A percentile compares a stretch with the other conserved stretches of the same genome.
These are phyloP conservation scores for Molothrus ater DNA, from an alignment of 2,797 vertebrate genomes.

Conservation along the genomic window DNA sequence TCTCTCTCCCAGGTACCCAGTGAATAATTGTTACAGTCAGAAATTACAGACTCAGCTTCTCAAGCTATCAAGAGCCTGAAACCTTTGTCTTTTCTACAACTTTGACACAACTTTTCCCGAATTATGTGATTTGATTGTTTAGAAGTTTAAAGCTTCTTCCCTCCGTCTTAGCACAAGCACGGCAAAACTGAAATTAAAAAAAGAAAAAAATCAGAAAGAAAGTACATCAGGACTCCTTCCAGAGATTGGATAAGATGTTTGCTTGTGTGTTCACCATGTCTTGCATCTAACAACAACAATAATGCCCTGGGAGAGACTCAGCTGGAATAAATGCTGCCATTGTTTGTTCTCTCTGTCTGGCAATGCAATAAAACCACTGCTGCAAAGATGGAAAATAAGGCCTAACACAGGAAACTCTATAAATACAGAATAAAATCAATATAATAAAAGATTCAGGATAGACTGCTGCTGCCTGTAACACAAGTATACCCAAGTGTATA, in stretches of 20 bases:
- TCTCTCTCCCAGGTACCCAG: not conserved
- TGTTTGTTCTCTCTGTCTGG: not conserved
- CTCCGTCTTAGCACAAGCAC: fast-evolving
- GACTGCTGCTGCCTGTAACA: constrained; percentile 6
- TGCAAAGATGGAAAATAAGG: constrained; percentile 29
- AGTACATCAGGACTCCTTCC: not conserved
- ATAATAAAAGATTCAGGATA: constrained; percentile 38
- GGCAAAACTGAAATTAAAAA: not conserved
- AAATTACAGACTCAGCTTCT: not conserved
- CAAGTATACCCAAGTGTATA: not conserved
- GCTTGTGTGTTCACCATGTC: not conserved
- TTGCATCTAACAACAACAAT: not conserved
- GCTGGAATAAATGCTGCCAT: constrained; percentile 13
- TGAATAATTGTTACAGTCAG: not conserved
- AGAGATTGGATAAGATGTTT: not conserved
- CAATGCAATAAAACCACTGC: not conserved
- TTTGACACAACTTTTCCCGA: not conserved
- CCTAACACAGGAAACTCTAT: not conserved
- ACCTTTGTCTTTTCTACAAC: not conserved
- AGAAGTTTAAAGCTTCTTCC: not conserved
- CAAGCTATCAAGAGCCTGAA: not conserved
- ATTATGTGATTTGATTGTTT: not conserved
- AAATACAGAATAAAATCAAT: constrained; percentile 42
- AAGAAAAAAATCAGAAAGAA: not conserved
- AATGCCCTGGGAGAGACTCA: not conserved